Base-by-base conservation (phyloP, 2,888 invertebrate genomes). In the Nowickia ferox region DNA sequence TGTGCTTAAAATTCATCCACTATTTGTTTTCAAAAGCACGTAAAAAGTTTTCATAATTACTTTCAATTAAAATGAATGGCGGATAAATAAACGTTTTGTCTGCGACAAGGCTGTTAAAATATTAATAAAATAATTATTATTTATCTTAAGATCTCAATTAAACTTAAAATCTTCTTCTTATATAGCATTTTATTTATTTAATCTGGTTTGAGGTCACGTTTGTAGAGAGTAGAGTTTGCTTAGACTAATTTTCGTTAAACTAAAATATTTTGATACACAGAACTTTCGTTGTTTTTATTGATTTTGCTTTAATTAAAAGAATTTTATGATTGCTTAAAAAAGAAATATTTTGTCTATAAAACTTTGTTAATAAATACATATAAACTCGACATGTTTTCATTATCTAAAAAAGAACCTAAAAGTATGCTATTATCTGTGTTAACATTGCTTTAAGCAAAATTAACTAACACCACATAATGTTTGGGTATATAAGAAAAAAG, bases 191-290 rank as follows among this genome's bases (percentile, higher is more conserved):
- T 6, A 13, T 19, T 15, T 22, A n/a, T n/a, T n/a, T n/a, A 40
- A 59, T 78, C 69, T 69, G 55, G 48, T 59, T 78, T 69, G 13
- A 42, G 53, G 59, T 44, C 68, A 61, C 61, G 61, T 78, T 30
- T 69, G 15, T 42, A 15, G 9, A 19, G 11, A 76, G 9, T 3
- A 59, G 13, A 19, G 48, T 2, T 15, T 38, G 30, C 48, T 6
- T 38, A 22, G 42, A 19, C 5, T 13, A 46, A 48, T 38, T 48
- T 77, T 42, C 9, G 3, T n/a, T 0, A 38, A 2, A 30, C 38
- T 51, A 11, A 48, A 19, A 46, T 22, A 65, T 30, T 1, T 6
- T 30, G 30, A 30, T 0, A 22, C 46, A 44, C 10, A 46, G 0
- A 38, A n/a, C 15, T 61, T 19, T 51, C 15, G 11, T 8, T 19